phyloP scores from a whole-genome alignment of 2,113 vertebrate species.

The Nyctibius bracteatus region DNA sequence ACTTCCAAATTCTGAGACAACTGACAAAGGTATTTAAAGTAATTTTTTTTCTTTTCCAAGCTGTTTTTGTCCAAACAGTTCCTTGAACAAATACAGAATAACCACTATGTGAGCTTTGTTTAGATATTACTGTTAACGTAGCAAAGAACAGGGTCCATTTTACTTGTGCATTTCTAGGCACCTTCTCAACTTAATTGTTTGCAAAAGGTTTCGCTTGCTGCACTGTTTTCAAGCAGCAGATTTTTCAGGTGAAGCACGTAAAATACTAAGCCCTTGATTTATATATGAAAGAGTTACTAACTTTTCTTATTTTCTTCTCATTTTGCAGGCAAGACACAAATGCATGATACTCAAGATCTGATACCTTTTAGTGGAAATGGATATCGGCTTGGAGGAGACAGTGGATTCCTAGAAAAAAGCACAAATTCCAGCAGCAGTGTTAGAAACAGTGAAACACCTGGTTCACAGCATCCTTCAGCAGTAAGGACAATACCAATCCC shows the following conservation, averaged over 20 bases:
- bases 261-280: background rate
- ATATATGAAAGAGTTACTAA: background rate
- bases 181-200: background rate
- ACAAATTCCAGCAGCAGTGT: background rate
- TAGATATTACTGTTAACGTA: background rate
- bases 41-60: background rate
- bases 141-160: background rate
- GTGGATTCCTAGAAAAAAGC: background rate
- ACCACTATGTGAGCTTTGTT: background rate
- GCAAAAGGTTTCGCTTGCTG: background rate
- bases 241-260: background rate
- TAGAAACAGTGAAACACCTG: background rate
- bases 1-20: background rate
- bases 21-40: constrained; percentile 36
- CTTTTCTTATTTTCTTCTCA: background rate
- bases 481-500: background rate
- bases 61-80: background rate
- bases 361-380: constrained; percentile 88
- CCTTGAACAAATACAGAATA: background rate
- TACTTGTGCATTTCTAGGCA: background rate
- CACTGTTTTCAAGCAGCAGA: background rate
- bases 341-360: constrained; percentile 62
- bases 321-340: constrained; percentile 68
- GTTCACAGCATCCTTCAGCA: background rate
- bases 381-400: constrained; percentile 76